Evolutionary conservation across 2,113 vertebrate species (phyloP), one percentile per base, ranked within the genome.

Genomic region (Corythornis cristatus): DNA sequence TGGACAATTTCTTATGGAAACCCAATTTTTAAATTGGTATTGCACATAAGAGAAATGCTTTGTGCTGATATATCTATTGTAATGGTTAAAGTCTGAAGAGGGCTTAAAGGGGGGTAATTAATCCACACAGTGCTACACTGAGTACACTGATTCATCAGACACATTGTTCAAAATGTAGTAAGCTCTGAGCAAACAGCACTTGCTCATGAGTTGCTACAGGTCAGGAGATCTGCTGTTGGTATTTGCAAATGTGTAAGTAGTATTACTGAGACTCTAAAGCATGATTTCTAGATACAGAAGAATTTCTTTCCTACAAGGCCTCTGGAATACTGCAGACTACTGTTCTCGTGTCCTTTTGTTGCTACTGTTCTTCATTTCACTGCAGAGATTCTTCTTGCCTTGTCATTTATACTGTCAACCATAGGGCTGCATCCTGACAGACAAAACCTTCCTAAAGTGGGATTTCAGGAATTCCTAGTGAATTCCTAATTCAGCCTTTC

Each of bases 151-250:
- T 83, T 95, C 53, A 83, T 88, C 65, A 46, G 71, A 26, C 40
- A 71, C 6, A 0, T 74, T 88, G 56, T 83, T 77, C 42, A 70
- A 72, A 90, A 88, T 58, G 31, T 57, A n/a, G 7, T 79, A 80
- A 93, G 42, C 84, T 35, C 37, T 3, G 6, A 74, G 50, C 12
- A 74, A 93, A 35, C 31, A 82, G 19, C 65, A 57, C 46, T 74
- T 70, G 76, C 56, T 86, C 19, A 22, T 66, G 80, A 90, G 25
- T 88, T 90, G 68, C 65, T 61, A 29, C 45, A 68, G 26, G 46
- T 86, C 80, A 80, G 67, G n/a, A 88, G 83, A 71, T 83, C 40
- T 62, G 78, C 19, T 54, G 43, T 26, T 86, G 72, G 62, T 91
- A 65, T 50, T 94, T 77, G n/a, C 71, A 80, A 83, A 65, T 45